phyloP scores from a whole-genome alignment of 2,113 vertebrate genomes.

The Phyllostomus discolor region DNA sequence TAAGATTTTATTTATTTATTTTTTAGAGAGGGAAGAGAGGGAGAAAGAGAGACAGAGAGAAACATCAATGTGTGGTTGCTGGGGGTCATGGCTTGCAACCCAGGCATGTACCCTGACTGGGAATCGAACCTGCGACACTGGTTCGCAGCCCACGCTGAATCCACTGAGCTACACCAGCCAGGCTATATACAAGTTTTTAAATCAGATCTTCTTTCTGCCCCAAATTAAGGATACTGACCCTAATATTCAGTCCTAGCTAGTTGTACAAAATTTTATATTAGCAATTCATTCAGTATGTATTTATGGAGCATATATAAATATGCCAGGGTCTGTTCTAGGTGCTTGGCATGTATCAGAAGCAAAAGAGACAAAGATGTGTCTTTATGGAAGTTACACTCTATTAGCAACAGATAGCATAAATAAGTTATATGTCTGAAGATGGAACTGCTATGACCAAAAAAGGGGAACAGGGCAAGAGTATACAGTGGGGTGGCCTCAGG shows the following conservation, averaged over 20 bases:
- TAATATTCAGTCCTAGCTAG: neutral
- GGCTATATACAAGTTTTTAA: neutral
- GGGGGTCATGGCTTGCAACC: no score
- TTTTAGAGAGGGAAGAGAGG: no score
- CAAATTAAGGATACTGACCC: neutral
- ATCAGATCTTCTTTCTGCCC: neutral
- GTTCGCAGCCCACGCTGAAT: no score
- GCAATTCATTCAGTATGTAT: neutral
- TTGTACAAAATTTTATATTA: neutral
- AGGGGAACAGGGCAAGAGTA: neutral
- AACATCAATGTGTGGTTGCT: no score
- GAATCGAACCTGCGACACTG: no score
- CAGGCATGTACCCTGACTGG: no score
- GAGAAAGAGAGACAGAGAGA: no score
- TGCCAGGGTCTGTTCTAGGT: neutral
- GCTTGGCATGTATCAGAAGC: neutral
- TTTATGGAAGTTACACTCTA: neutral
- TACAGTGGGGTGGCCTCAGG: neutral
- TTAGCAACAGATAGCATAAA: neutral
- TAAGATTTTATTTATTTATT: no score
- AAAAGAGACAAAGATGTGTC: neutral
- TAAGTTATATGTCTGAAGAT: neutral
- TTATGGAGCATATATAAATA: neutral
- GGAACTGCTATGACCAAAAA: neutral
- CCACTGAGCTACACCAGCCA: no score